Base-by-base conservation (phyloP, 2,888 invertebrate genomes). In the Hirudinaria manillensis region DNA sequence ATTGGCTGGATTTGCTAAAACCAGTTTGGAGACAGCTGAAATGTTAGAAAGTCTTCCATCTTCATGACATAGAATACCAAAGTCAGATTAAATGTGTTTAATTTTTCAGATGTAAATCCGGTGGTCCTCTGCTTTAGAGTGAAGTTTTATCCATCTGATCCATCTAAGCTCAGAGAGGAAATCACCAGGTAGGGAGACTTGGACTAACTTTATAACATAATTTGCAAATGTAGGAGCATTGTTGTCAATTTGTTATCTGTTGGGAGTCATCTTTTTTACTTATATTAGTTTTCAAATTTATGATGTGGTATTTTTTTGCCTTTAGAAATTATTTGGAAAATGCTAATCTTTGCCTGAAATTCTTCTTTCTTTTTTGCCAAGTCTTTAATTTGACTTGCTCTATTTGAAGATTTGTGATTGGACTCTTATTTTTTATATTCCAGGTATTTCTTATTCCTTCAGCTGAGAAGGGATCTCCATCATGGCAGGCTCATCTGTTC, bases 131-230 rank as follows among this genome's bases (percentile, higher is more conserved):
- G 94, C 87, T 93, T 98, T 86, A 92, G 97, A 79, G 93, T 97
- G 79, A 97, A 97, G 88, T 98, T 94, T 87, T 98, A 98, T 86
- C 97, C 97, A 29, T 93, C 93, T 76, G 94, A 97, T 87, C 96
- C 97, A 21, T 89, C 93, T 85, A 89, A 93, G 74, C 87, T 98
- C 79, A 93, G 93, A 85, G 93, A 95, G 85, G 93, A 95, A 86
- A 91, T 94, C 78, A 94, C 96, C 78, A 89, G 95, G 87, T 87
- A 2, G 45, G n/a, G n/a, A n/a, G n/a, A n/a, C n/a, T n/a, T n/a
- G n/a, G n/a, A n/a, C n/a, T n/a, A n/a, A n/a, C 27, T 65, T 32
- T 3, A 6, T n/a, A n/a, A n/a, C n/a, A n/a, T n/a, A n/a, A n/a
- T n/a, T n/a, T n/a, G n/a, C n/a, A n/a, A n/a, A n/a, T n/a, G n/a